Base-by-base conservation (phyloP, 2,888 invertebrate genomes). In the Phyllotreta striolata region DNA sequence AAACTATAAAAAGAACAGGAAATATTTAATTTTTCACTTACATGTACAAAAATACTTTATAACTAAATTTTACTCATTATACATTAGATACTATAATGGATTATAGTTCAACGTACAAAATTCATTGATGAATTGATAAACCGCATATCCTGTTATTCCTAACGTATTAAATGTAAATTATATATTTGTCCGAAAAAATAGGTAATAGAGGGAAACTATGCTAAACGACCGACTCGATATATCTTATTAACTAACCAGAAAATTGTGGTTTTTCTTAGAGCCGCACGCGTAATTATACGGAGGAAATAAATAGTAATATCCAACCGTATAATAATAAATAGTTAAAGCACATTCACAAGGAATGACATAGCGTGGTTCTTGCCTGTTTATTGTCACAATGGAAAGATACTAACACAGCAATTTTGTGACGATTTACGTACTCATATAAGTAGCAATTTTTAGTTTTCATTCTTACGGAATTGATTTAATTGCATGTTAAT, bases 311-410 rank as follows among this genome's bases (percentile, higher is more conserved):
- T 63, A 51, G 14, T 13, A 56, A 44, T 54, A 43, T 41, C 34
- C 34, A 43, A 12, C 51, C 46, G 46, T 58, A 54, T 58, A 51
- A 46, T 62, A 54, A 61, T 64, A 52, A 66, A 66, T 62, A 62
- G 66, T 57, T 51, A 12, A 59, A 43, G 51, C 37, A 43, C 63
- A 66, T 66, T 66, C 61, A 62, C 55, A 63, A 59, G 55, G 57
- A 65, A 49, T 58, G 47, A 24, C 24, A 24, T 24, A 24, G 24
- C 24, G 24, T 24, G 24, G 24, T 24, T 24, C 24, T 24, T 24
- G 24, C 24, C 24, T 24, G 24, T 24, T 24, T 24, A 24, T 24
- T 24, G 24, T 24, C 24, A 24, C 24, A 24, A 24, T 24, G 4
- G 24, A 24, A 24, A 1, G 24, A 24, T 24, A 4, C 24, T 24